phyloP scores from a whole-genome alignment of 2,888 invertebrate genomes.

The Clostera curtula region DNA sequence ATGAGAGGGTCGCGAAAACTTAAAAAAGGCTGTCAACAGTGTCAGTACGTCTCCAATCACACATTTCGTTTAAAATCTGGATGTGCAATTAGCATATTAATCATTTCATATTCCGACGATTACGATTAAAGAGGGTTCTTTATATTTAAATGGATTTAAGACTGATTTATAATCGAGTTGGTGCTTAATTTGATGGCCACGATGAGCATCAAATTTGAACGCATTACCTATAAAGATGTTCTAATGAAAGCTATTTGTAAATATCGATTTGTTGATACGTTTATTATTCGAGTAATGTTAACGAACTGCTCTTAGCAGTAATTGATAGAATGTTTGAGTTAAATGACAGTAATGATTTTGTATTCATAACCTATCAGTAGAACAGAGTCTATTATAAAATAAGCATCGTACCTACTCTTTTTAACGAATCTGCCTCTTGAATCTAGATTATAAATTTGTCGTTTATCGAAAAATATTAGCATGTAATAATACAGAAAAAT shows the following conservation, averaged over 20 bases:
- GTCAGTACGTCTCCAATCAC: constrained; percentile 35
- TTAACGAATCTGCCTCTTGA: no score
- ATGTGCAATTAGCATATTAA: constrained; percentile 63
- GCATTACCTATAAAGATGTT: constrained; percentile 3
- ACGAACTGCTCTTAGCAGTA: no score
- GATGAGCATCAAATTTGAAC: constrained; percentile 9
- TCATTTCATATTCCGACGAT: constrained; percentile 43
- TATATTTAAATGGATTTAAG: constrained; percentile 22
- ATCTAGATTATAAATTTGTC: no score
- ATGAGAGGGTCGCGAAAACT: constrained; percentile 26
- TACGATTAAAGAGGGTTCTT: constrained; percentile 20
- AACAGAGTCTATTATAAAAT: no score
- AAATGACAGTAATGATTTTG: no score
- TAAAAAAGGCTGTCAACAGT: constrained; percentile 22
- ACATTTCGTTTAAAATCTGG: constrained; percentile 51
- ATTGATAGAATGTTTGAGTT: no score
- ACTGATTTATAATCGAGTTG: constrained; percentile 22
- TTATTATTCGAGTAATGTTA: not conserved
- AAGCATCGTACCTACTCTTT: no score
- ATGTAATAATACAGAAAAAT: no score
- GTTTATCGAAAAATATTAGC: no score
- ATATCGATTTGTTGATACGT: constrained; percentile 9
- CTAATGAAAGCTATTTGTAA: constrained; percentile 8
- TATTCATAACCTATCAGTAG: no score
- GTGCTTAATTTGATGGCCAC: constrained; percentile 10